phyloP scores from a whole-genome alignment of 2,113 vertebrate species.

The Hippocampus comes region DNA sequence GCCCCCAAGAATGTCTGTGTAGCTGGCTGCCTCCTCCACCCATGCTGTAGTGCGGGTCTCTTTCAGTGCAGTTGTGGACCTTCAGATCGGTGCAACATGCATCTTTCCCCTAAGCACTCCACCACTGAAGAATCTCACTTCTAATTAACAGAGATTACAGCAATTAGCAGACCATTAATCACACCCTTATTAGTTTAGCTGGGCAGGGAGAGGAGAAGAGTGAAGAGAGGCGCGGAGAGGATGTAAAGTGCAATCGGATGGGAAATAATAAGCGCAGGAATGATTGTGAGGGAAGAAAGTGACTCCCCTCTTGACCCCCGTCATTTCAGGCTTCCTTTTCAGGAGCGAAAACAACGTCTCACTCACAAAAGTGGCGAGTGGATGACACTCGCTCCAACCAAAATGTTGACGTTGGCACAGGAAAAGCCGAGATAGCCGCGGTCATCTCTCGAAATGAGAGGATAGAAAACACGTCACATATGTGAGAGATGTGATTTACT shows the following conservation, averaged over 20 bases:
- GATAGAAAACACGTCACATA: not conserved
- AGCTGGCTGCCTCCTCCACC: not conserved
- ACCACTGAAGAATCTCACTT: conserved; percentile 64
- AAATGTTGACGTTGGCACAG: conserved; percentile 3
- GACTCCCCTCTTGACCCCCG: conserved; percentile 35
- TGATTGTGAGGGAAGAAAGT: conserved; percentile 10
- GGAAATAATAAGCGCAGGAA: conserved; percentile 19
- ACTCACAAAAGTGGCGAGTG: conserved; percentile 18
- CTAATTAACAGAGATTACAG: conserved; percentile 75
- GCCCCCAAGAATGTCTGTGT: not conserved
- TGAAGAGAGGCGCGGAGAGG: conserved; percentile 38
- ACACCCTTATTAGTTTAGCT: conserved; percentile 75
- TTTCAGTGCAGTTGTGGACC: conserved; percentile 29
- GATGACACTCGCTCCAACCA: conserved; percentile 5
- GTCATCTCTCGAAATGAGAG: conserved; percentile 13
- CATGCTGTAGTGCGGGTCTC: not conserved
- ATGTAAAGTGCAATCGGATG: conserved; percentile 31
- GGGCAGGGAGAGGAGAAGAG: conserved; percentile 50
- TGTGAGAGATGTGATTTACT: conserved; percentile 31
- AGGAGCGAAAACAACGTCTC: conserved; percentile 49
- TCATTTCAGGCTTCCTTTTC: conserved; percentile 45
- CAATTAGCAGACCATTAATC: conserved; percentile 77
- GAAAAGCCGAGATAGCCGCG: conserved; percentile 7
- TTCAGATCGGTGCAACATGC: conserved; percentile 56
- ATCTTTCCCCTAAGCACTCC: conserved; percentile 53